phyloP scores from a whole-genome alignment of 2,113 vertebrate species.

The Xiphorhynchus elegans region DNA sequence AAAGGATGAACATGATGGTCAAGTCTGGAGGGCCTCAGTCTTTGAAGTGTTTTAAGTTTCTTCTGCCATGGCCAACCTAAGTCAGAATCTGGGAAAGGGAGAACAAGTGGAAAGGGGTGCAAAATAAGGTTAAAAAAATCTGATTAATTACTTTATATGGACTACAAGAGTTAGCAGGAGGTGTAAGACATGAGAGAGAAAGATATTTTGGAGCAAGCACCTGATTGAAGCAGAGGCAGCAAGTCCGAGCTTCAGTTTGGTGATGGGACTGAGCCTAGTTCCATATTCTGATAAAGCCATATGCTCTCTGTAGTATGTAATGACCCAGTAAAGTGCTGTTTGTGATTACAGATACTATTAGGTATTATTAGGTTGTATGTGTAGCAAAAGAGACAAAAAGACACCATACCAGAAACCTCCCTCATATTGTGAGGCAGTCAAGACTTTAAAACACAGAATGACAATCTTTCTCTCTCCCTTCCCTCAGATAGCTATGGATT shows the following conservation, averaged over 20 bases:
- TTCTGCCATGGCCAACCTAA: not conserved
- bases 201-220: not conserved
- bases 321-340: not conserved
- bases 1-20: not conserved
- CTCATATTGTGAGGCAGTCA: not conserved
- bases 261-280: not conserved
- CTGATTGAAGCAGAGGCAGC: not conserved
- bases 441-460: not conserved
- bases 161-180: not conserved
- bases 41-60: not conserved
- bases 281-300: not conserved
- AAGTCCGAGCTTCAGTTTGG: not conserved
- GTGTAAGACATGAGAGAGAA: not conserved
- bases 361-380: not conserved
- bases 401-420: not conserved
- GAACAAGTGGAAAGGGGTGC: not conserved
- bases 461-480: not conserved
- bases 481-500: not conserved
- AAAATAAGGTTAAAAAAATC: not conserved
- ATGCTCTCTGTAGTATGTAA: not conserved
- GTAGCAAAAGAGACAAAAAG: not conserved
- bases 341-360: not conserved
- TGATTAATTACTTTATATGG: not conserved
- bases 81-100: not conserved
- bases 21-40: not conserved